phyloP scores from a whole-genome alignment of 2,797 vertebrate genomes.

The Schizothorax lantsangensis region DNA sequence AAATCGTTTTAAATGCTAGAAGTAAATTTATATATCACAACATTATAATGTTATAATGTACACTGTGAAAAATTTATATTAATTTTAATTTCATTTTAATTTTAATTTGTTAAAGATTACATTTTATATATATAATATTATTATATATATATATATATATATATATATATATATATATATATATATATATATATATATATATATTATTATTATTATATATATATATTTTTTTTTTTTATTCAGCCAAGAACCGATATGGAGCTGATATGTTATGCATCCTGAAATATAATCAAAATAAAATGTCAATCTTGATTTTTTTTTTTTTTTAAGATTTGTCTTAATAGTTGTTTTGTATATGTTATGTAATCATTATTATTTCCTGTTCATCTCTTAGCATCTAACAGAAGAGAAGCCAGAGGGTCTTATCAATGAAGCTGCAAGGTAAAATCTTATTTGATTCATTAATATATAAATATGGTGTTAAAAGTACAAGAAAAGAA shows the following conservation, averaged over 20 bases:
- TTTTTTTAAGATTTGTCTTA: background rate
- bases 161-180: too few species aligned
- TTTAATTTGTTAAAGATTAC: background rate
- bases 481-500: background rate
- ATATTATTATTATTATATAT: too few species aligned
- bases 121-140: background rate
- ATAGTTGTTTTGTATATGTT: slow-evolving; percentile 29
- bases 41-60: background rate
- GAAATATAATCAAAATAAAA: background rate
- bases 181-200: too few species aligned
- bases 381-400: slow-evolving; percentile 83
- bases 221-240: background rate
- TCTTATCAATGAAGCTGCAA: slow-evolving; percentile 91
- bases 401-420: slow-evolving; percentile 89
- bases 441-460: slow-evolving; percentile 75
- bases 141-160: too few species aligned
- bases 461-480: background rate
- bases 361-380: slow-evolving; percentile 38
- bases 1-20: background rate
- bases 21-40: background rate
- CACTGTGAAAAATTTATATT: background rate
- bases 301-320: too few species aligned
- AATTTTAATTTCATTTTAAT: too few species aligned
- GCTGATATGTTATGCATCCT: background rate
- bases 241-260: background rate